Evolutionary conservation across 2,888 invertebrate genomes (phyloP).

Genomic region (Choristoneura rosaceana): DNA sequence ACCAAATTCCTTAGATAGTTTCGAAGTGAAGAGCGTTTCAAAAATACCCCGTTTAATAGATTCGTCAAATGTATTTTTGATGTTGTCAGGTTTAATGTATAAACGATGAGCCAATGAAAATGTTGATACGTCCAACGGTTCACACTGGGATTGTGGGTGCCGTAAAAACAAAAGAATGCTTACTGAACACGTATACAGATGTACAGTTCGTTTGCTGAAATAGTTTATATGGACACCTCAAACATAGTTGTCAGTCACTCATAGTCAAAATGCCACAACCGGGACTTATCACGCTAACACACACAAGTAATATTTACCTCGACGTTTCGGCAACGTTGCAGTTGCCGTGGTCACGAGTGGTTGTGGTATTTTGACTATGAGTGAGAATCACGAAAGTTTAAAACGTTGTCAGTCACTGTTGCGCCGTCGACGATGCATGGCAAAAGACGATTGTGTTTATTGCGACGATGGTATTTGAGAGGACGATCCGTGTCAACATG

Average conservation of each 20-base stretch:
- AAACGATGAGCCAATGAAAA: slow-evolving; percentile 31
- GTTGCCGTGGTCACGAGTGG: no score
- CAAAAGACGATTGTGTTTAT: background rate
- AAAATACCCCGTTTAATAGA: slow-evolving; percentile 33
- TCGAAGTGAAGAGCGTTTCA: background rate
- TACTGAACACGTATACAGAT: slow-evolving; percentile 3
- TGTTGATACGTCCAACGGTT: slow-evolving; percentile 6
- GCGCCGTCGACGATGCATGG: background rate
- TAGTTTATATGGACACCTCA: background rate
- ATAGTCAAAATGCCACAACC: no score
- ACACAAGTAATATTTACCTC: no score
- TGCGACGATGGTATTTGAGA: background rate
- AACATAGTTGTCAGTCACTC: no score
- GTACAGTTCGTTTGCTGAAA: background rate
- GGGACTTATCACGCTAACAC: no score
- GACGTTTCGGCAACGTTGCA: no score
- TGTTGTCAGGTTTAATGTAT: slow-evolving; percentile 31
- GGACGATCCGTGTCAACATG: background rate
- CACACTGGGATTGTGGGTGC: slow-evolving; percentile 4
- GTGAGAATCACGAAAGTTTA: no score
- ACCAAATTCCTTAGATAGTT: background rate
- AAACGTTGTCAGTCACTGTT: no score
- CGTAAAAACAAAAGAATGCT: background rate
- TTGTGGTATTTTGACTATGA: no score
- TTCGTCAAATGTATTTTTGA: slow-evolving; percentile 34